These are phyloP conservation scores for Lepus timidus DNA, from an alignment of 2,113 vertebrate genomes.

Conservation along the genomic window DNA sequence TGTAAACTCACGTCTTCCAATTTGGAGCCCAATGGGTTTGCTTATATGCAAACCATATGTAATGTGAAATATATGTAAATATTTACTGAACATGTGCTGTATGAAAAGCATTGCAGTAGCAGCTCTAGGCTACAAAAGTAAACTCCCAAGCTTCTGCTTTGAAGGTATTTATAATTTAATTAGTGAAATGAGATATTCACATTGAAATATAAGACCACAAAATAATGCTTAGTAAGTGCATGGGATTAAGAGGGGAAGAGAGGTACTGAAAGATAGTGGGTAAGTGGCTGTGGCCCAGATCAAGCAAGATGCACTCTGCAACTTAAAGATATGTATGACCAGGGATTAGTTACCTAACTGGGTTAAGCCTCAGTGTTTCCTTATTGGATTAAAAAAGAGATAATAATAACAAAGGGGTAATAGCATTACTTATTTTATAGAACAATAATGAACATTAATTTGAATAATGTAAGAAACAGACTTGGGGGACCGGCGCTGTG, in stretches of 20 bases:
- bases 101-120: not conserved
- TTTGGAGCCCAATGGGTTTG: not conserved
- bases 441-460: not conserved
- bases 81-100: not conserved
- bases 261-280: not conserved
- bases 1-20: not conserved
- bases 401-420: not conserved
- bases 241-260: not conserved
- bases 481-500: too few relatives aligned
- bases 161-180: constrained; percentile 14
- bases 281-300: not conserved
- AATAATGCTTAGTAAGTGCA: not conserved
- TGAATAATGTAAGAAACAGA: not conserved
- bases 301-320: not conserved
- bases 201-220: constrained; percentile 27
- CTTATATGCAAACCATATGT: not conserved
- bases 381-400: not conserved
- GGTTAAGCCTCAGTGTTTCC: not conserved
- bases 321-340: not conserved
- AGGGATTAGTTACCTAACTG: not conserved
- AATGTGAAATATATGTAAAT: not conserved
- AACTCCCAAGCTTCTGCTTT: not conserved
- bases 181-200: not conserved
- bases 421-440: constrained; percentile 6
- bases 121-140: not conserved